phyloP scores from a whole-genome alignment of 1,140 invertebrate genomes.

The Aphaenogaster rudis region DNA sequence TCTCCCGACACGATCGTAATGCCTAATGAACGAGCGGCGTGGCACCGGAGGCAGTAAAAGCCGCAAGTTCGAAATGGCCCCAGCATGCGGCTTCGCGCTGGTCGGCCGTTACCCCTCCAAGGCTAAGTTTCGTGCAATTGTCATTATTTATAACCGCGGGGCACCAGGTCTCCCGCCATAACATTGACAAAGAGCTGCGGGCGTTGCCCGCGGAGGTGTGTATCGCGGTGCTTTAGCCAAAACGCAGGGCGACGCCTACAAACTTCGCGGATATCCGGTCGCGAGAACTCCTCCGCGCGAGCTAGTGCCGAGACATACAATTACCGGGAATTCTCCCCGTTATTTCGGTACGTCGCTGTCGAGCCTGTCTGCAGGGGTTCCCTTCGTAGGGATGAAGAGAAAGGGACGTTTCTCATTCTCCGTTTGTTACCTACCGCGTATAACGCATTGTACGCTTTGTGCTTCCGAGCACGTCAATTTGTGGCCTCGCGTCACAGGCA shows the following conservation, averaged over 20 bases:
- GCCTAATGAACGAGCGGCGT: constrained; percentile 63
- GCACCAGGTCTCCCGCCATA: constrained; percentile 76
- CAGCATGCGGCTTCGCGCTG: constrained; percentile 62
- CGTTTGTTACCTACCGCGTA: constrained; percentile 33
- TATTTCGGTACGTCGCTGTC: constrained; percentile 69
- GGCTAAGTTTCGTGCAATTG: constrained; percentile 79
- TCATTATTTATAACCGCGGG: constrained; percentile 85
- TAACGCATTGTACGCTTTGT: constrained; percentile 37
- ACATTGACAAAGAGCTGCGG: constrained; percentile 86
- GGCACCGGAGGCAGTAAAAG: constrained; percentile 60
- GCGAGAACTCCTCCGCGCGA: constrained; percentile 63
- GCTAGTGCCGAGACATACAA: constrained; percentile 78
- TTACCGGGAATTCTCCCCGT: constrained; percentile 76
- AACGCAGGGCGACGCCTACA: constrained; percentile 72
- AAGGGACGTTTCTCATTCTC: constrained; percentile 8
- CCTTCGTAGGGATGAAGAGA: background rate
- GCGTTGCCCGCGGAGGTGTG: constrained; percentile 76
- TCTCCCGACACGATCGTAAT: constrained; percentile 51
- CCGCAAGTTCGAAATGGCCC: constrained; percentile 72
- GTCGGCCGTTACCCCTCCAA: constrained; percentile 64
- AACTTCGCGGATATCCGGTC: constrained; percentile 73
- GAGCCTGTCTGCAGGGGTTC: background rate
- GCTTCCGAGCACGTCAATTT: constrained; percentile 10
- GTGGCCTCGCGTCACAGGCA: background rate
- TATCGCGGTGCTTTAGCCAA: constrained; percentile 66